Base-by-base conservation (phyloP, 1,140 invertebrate species). In the Drosophila biarmipes region DNA sequence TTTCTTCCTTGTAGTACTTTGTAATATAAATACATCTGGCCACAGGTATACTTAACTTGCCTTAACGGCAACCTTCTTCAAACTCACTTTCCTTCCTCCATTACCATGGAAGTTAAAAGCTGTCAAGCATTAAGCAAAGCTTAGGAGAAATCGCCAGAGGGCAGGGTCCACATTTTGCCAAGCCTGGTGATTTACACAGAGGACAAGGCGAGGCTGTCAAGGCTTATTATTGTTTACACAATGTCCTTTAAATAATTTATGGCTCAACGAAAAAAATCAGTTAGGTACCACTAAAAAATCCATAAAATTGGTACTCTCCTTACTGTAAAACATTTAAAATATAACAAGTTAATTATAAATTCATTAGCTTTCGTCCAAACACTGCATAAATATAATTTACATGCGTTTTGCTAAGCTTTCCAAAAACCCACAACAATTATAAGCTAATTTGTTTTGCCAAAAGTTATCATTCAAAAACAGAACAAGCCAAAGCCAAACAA, bases 61-160 rank as follows among this genome's bases (percentile, higher is more conserved):
- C 15, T 56, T 61, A 11, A 19, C 21, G 10, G 7, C 21, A 10
- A 10, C 55, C 15, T 27, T 61, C 6, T 56, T 19, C 34, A 11
- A 15, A 21, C 11, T 21, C 2, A 17, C 10, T 34, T 34, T 51
- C 0, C 6, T 12, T 11, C 15, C 15, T 8, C 29, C 5, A 51
- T 51, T 31, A 31, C 46, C 27, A 31, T 15, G n/a, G 11, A 27
- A 31, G 38, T 24, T 67, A 58, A 73, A 76, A 85, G 66, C 80
- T 80, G 80, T 79, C 80, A 85, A 31, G 45, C 49, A 53, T 72
- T 75, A 72, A 62, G 53, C 34, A 6, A 21, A 59, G 38, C 43
- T 59, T 59, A 61, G 24, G 37, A 34, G 17, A 14, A 64, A 42
- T 46, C 40, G 40, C 48, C 29, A 34, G 24, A 49, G 67, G 42